Evolutionary conservation across 2,797 vertebrate genomes (phyloP).

Genomic region (Dallia pectoralis): DNA sequence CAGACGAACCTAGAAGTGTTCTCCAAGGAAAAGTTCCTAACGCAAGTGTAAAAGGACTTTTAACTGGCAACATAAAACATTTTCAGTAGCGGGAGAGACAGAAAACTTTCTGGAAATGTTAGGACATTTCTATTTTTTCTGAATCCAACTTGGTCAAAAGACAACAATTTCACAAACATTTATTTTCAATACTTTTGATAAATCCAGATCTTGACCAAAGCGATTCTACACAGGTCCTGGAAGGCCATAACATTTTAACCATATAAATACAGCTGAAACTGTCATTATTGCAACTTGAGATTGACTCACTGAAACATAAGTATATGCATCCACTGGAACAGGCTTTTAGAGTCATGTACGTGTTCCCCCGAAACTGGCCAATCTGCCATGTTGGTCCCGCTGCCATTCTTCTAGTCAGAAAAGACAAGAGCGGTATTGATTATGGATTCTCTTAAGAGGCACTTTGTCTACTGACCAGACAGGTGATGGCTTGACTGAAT

Average conservation of each 20-base stretch:
- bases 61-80: too few species aligned
- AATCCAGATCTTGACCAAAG: too few species aligned
- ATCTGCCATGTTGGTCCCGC: conserved; percentile 50
- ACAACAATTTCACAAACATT: not conserved
- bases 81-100: too few species aligned
- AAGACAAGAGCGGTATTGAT: conserved; percentile 76
- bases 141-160: not conserved
- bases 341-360: conserved; percentile 45
- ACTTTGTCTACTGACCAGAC: conserved; percentile 74
- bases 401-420: conserved; percentile 57
- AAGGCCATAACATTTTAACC: too few species aligned
- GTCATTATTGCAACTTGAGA: too few species aligned
- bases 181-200: not conserved
- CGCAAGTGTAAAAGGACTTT: too few species aligned
- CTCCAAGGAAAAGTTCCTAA: too few species aligned
- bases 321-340: not conserved
- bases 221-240: too few species aligned
- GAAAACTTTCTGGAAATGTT: too few species aligned
- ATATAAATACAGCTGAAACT: too few species aligned
- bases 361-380: conserved; percentile 66
- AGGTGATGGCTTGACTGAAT: conserved; percentile 58
- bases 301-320: too few species aligned
- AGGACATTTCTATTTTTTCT: not conserved
- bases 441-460: conserved; percentile 64
- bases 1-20: too few species aligned